Base-by-base conservation (phyloP, 2,113 vertebrate genomes). In the Myrmophylax atrothorax region DNA sequence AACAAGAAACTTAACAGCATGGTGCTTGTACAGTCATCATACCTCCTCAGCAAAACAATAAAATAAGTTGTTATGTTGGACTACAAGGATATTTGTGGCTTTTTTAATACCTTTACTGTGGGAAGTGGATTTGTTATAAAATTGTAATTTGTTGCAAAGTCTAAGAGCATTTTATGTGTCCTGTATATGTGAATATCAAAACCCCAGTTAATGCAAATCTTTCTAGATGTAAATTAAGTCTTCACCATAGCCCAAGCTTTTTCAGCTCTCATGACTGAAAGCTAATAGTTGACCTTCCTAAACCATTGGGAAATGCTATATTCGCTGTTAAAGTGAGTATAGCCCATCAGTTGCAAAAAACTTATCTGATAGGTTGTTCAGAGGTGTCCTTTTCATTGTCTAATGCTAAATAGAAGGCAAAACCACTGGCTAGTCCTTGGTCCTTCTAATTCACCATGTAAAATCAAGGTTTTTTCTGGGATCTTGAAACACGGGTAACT, bases 111-210 rank as follows among this genome's bases (percentile, higher is more conserved):
- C 70, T 87, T 58, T 50, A 15, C 33, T 40, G 6, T 29, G 44
- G 17, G 11, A 85, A 70, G 16, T 42, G 6, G 4, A 31, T 92
- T 82, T 75, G 5, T 59, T 72, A 70, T 22, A 75, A 90, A 52
- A 67, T 2, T 1, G 0, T n/a, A 68, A 73, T 76, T 35, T 55
- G 5, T 19, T 55, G 26, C 14, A 31, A n/a, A 49, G 7, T 1
- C 0, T 59, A 77, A 84, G 26, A 50, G 11, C 24, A 52, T 70
- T 75, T 73, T 19, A 2, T 70, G 46, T 18, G 70, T 62, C 31
- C 17, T 62, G 9, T 69, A 18, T 33, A 49, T 20, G 8, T 44
- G 12, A 73, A 87, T 38, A 24, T 38, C 26, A 70, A 67, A 82
- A 24, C 1, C 1, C 4, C 2, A 46, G 3, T 31, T 55, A 69